Evolutionary conservation across 2,113 vertebrate species (phyloP), one percentile per base, ranked within the genome.

Genomic region (Sorex fumeus): DNA sequence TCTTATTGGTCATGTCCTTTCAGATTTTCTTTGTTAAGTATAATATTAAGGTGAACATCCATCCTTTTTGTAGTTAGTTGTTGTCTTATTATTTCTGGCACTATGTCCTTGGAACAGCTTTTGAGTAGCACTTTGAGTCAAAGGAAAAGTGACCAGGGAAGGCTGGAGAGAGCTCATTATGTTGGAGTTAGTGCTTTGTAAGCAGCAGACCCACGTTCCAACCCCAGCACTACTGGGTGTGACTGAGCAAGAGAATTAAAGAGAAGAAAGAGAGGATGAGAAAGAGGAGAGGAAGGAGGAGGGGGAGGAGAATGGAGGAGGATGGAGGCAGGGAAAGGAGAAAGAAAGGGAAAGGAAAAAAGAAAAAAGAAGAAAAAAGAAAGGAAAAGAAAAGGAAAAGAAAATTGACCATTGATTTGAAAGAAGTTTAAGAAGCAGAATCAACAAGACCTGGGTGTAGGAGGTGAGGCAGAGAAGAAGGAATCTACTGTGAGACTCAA

Each of bases 101-200:
- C 84, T 91, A 88, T 91, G 85, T 82, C 36, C 70, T 84, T 62
- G 60, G 80, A 34, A n/a, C 66, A 67, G 15, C 53, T 94, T 97
- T 62, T 91, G 53, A 77, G 25, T 76, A 72, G 32, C 13, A 69
- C 43, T 93, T 75, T 88, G 77, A 32, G 28, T 89, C 32, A 80
- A 76, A 94, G 30, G 18, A 90, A 91, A 69, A 88, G 53, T 67
- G 64, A 90, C 34, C 18, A 28, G 13, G 4, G 11, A 53, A 16
- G 16, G 50, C 50, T 53, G 50, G 10, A 53, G 50, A 53, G 50
- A 53, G 50, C 7, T 53, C 7, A 8, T 53, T 7, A 53, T 53
- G 10, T 16, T 53, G 50, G n/a, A n/a, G n/a, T 16, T 4, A 10
- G 16, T 53, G 50, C 10, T 53, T 53, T 53, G 50, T 53, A 53